Evolutionary conservation across 2,797 vertebrate species (phyloP).

Genomic region (Notoglanidium macrostoma): DNA sequence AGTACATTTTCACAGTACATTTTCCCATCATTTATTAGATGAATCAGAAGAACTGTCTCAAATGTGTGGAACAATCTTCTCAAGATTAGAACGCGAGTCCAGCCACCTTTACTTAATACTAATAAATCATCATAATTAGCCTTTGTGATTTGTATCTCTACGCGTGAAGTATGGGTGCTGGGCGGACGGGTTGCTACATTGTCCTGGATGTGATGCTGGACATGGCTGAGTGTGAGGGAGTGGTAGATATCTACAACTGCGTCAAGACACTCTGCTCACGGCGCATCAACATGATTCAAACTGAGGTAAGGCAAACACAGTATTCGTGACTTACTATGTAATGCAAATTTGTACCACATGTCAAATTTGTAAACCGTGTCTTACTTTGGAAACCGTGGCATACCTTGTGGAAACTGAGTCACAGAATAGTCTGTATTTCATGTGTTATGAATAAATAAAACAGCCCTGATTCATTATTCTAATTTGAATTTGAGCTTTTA

Average conservation of each 20-base stretch:
- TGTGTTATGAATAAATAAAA: neutral
- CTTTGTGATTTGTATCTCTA: neutral
- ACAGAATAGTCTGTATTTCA: neutral
- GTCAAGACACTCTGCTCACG: conserved; percentile 86
- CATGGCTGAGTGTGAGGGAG: conserved; percentile 87
- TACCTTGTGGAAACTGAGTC: neutral
- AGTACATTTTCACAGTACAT: no score
- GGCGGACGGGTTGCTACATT: conserved; percentile 86
- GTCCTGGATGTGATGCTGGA: conserved; percentile 91
- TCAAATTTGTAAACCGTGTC: neutral
- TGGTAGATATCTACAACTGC: conserved; percentile 89
- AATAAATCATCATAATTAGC: neutral
- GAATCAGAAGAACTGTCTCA: neutral
- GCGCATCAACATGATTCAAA: conserved; percentile 91
- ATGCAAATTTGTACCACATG: neutral
- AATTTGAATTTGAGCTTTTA: neutral
- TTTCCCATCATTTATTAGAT: neutral
- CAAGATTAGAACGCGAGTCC: neutral
- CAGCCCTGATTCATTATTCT: neutral
- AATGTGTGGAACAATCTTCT: neutral
- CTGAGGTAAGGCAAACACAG: conserved; percentile 72
- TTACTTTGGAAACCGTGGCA: neutral
- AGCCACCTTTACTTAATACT: neutral
- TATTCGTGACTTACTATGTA: neutral
- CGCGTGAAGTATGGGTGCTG: conserved; percentile 82